Evolutionary conservation across 2,797 vertebrate genomes (phyloP).

Genomic region (Platalea minor): DNA sequence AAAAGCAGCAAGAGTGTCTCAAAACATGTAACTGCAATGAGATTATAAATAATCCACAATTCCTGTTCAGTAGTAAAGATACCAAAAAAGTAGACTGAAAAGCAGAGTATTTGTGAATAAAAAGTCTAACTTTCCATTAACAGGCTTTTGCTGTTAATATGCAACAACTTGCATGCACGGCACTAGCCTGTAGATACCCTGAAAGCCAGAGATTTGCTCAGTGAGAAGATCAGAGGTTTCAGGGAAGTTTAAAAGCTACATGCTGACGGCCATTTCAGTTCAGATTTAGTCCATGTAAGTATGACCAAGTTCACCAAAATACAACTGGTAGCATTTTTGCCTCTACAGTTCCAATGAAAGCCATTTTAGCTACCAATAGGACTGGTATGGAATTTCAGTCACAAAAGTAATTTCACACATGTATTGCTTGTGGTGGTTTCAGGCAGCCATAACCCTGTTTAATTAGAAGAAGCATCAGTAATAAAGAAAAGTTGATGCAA

Average conservation of each 20-base stretch:
- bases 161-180: background rate
- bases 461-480: background rate
- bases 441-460: background rate
- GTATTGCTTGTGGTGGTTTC: background rate
- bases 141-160: background rate
- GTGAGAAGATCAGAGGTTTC: background rate
- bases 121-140: background rate
- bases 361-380: background rate
- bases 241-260: background rate
- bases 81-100: background rate
- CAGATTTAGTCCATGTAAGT: background rate
- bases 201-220: background rate
- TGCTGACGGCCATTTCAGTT: background rate
- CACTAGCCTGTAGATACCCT: background rate
- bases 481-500: background rate
- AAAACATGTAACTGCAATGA: background rate
- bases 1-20: background rate
- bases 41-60: background rate
- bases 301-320: background rate
- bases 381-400: background rate
- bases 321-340: background rate
- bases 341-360: background rate
- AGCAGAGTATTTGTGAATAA: background rate
- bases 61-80: background rate
- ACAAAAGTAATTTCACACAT: background rate